Evolutionary conservation across 1,140 invertebrate genomes (phyloP), one percentile per base, ranked within the genome.

Genomic region (Microplitis mediator): DNA sequence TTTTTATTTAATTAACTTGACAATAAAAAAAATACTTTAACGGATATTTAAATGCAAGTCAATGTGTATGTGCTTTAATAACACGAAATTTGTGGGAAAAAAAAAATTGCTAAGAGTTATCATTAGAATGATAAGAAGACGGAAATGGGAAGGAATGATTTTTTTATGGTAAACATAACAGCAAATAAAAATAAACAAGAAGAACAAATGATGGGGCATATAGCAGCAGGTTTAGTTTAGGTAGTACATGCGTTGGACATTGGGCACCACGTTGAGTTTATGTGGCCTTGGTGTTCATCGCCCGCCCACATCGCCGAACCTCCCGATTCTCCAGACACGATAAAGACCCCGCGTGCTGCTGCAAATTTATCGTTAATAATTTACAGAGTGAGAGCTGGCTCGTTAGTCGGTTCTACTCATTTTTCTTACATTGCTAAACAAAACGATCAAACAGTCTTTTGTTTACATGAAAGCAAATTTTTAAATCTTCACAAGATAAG

Each of bases 341-440:
- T 82, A 82, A 83, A 81, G 70, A 50, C 14, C 60, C 69, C 64
- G 76, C 62, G 69, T 67, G 76, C 74, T 75, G 77, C 62, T 45
- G 39, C 39, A 83, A 79, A 82, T 83, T 83, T 83, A 83, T 82
- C 81, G 82, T 83, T 83, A 78, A 81, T 83, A 83, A 82, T 81
- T 83, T 80, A 81, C 79, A 77, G 36, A 58, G 68, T 66, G 64
- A 66, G 64, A 66, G 64, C 36, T 45, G 31, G 64, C 64, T 66
- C 50, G 64, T 66, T 66, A 52, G 64, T 52, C n/a, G 6, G 31
- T 31, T 45, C 64, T 39, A 13, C 64, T 66, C 45, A 52, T 66
- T 51, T 66, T 45, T 60, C 52, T 60, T 60, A n/a, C 51, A 69
- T 34, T 61, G 36, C 68, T 8, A 31, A 62, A 6, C 39, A 45